phyloP scores from a whole-genome alignment of 2,888 invertebrate genomes.

The Torymus tubicola region DNA sequence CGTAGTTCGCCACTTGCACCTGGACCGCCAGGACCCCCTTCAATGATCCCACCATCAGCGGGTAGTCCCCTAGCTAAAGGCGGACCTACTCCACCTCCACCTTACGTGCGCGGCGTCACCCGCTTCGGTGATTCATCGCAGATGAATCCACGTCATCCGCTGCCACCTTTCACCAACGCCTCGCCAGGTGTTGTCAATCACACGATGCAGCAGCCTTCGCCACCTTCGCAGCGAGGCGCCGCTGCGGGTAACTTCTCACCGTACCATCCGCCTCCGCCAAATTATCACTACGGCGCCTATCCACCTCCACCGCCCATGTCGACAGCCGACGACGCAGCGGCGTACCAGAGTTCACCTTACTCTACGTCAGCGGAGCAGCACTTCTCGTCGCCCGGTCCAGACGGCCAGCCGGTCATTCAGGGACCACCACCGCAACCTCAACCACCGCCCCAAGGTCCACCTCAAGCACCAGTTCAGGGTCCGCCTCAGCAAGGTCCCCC shows the following conservation, averaged over 20 bases:
- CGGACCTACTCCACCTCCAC: conserved; percentile 73
- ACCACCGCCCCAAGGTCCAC: conserved; percentile 58
- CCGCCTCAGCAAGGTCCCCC: conserved; percentile 38
- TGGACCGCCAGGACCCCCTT: conserved; percentile 69
- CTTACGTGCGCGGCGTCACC: conserved; percentile 72
- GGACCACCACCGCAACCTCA: conserved; percentile 59
- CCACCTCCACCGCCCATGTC: conserved; percentile 75
- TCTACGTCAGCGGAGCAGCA: conserved; percentile 65
- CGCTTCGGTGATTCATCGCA: conserved; percentile 66
- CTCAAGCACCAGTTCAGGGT: conserved; percentile 45
- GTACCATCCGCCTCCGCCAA: conserved; percentile 77
- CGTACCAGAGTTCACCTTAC: conserved; percentile 76
- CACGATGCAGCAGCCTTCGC: conserved; percentile 73
- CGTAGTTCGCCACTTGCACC: conserved; percentile 69
- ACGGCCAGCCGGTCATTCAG: conserved; percentile 61
- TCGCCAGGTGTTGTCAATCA: conserved; percentile 66
- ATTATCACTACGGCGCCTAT: conserved; percentile 77
- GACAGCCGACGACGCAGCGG: conserved; percentile 74
- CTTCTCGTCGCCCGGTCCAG: conserved; percentile 59
- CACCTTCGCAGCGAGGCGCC: conserved; percentile 71
- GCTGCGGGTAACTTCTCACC: conserved; percentile 74
- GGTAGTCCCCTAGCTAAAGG: conserved; percentile 74
- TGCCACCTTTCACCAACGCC: conserved; percentile 71
- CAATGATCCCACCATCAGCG: conserved; percentile 62
- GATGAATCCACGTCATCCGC: conserved; percentile 67